phyloP scores from a whole-genome alignment of 2,797 vertebrate genomes.

The Bothrops alternatus region DNA sequence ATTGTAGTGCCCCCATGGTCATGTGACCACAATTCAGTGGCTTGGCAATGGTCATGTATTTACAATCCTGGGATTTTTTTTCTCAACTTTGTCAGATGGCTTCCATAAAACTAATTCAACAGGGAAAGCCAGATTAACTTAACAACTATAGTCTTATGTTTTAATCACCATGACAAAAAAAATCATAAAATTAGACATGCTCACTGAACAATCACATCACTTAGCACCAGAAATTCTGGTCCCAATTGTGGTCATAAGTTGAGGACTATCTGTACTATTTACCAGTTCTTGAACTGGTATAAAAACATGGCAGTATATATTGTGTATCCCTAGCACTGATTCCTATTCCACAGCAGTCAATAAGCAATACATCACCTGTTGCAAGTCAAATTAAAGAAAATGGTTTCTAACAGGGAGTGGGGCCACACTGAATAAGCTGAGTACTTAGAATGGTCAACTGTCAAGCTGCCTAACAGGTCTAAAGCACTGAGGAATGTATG shows the following conservation, averaged over 20 bases:
- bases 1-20: background rate
- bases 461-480: background rate
- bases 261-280: background rate
- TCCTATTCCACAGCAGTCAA: background rate
- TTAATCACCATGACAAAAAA: background rate
- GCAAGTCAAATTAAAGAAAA: background rate
- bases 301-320: background rate
- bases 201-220: too few species aligned
- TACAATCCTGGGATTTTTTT: background rate
- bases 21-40: background rate
- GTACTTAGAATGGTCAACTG: background rate
- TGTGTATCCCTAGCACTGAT: background rate
- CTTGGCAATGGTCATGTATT: background rate
- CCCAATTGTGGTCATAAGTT: background rate
- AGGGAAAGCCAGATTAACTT: background rate
- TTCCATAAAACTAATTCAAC: background rate
- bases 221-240: background rate
- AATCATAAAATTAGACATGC: background rate
- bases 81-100: background rate
- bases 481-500: background rate
- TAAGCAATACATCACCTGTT: background rate
- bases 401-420: background rate
- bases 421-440: too few species aligned
- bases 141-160: background rate
- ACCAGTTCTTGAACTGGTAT: background rate